Conservation (phyloP, 2,113 vertebrate species). For the Macquaria ambigua region DNA sequence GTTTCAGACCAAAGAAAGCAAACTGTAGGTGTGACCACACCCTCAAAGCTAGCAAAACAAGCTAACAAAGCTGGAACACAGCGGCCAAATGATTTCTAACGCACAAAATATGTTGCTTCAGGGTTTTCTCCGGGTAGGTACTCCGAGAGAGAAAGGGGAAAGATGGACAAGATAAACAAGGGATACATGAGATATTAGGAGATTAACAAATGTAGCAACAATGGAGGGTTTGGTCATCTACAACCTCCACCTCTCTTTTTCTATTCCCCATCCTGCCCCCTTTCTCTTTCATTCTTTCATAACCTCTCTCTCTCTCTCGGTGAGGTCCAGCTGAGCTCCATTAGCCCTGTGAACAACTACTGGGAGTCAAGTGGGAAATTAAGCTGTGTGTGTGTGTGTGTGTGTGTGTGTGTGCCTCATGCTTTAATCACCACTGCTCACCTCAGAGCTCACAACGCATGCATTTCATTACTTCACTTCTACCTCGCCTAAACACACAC, state of each 20-base stretch:
- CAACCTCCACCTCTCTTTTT: not conserved
- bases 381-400: constrained; percentile 40
- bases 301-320: not conserved
- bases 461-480: constrained; percentile 45
- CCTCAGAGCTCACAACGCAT: constrained; percentile 71
- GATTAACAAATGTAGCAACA: constrained; percentile 45
- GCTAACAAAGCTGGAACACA: constrained; percentile 4
- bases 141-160: not conserved
- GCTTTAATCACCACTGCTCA: constrained; percentile 79
- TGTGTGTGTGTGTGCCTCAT: not conserved
- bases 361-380: constrained; percentile 79
- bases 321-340: constrained; percentile 69
- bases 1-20: constrained; percentile 39
- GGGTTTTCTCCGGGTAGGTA: not conserved
- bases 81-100: constrained; percentile 26
- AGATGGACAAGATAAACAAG: constrained; percentile 12
- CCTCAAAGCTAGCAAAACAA: constrained; percentile 42
- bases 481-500: not conserved
- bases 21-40: constrained; percentile 39
- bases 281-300: not conserved
- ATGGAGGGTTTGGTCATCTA: constrained; percentile 29
- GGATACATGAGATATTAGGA: not conserved
- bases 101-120: constrained; percentile 27
- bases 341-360: constrained; percentile 75
- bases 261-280: constrained; percentile 6